phyloP scores from a whole-genome alignment of 2,113 vertebrate species.

The Grammomys surdaster region DNA sequence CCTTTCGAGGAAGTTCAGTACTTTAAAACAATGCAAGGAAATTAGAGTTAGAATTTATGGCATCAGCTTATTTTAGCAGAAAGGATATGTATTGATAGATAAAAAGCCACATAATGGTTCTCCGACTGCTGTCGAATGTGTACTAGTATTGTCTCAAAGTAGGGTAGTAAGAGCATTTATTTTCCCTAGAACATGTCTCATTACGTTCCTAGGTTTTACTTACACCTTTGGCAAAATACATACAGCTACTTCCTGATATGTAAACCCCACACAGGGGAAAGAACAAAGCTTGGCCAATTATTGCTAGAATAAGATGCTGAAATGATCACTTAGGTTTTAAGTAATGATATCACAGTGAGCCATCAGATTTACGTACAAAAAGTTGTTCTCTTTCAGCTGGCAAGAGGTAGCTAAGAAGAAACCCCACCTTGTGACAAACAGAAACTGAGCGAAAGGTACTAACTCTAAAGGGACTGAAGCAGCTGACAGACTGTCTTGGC shows the following conservation, averaged over 20 bases:
- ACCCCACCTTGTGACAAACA: background rate
- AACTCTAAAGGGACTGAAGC: background rate
- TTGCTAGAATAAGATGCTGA: slow-evolving; percentile 43
- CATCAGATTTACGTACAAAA: slow-evolving; percentile 33
- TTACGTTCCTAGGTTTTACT: slow-evolving; percentile 40
- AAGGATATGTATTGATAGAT: slow-evolving; percentile 37
- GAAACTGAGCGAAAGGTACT: background rate
- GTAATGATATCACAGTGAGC: slow-evolving; percentile 24
- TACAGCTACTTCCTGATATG: slow-evolving; percentile 26
- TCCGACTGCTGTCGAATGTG: slow-evolving; percentile 52
- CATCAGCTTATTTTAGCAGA: slow-evolving; percentile 43
- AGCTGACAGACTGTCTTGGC: slow-evolving; percentile 1
- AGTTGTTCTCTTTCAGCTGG: slow-evolving; percentile 20
- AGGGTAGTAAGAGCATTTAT: background rate
- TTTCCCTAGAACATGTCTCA: slow-evolving; percentile 20
- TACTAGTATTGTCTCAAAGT: slow-evolving; percentile 34
- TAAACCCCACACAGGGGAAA: slow-evolving; percentile 28
- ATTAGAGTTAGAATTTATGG: slow-evolving; percentile 36
- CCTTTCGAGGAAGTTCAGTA: slow-evolving; percentile 79
- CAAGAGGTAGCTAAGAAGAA: slow-evolving; percentile 47
- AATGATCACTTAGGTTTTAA: slow-evolving; percentile 41
- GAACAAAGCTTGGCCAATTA: slow-evolving; percentile 49
- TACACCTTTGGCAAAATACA: background rate
- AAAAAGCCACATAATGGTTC: slow-evolving; percentile 8
- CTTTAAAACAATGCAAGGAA: slow-evolving; percentile 50